Evolutionary conservation across 2,113 vertebrate species (phyloP).

Genomic region (Psilopsiagon aymara): DNA sequence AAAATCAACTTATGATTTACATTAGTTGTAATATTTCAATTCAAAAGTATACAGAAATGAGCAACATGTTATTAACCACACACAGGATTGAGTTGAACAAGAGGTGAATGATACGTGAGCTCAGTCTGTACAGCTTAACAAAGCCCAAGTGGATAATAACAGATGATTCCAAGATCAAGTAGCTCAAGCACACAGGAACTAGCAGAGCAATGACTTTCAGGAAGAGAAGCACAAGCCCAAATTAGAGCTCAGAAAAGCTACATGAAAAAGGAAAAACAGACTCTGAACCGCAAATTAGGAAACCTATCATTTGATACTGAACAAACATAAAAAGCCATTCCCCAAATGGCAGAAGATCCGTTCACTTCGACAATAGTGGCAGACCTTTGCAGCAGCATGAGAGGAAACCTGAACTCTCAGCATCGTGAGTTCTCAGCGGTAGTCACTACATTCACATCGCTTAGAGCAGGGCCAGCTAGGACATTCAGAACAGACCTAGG

Average conservation of each 20-base stretch:
- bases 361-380: fast-evolving
- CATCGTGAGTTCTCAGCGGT: fast-evolving
- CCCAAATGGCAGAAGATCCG: background rate
- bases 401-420: background rate
- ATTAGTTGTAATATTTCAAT: background rate
- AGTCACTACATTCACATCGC: too few species aligned
- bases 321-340: background rate
- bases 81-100: background rate
- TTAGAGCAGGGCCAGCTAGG: background rate
- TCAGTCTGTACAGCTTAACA: background rate
- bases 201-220: background rate
- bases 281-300: background rate
- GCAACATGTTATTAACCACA: background rate
- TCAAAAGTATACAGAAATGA: background rate
- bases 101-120: background rate
- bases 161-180: background rate
- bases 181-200: background rate
- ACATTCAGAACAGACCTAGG: background rate
- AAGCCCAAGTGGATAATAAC: background rate
- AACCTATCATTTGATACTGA: fast-evolving
- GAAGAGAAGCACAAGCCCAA: background rate
- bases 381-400: background rate
- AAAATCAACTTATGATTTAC: background rate
- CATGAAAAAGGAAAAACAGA: background rate
- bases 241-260: background rate